Percentiles rank a stretch among this genome's conserved stretches.
These are phyloP conservation scores for Lithophane ornitopus DNA, from an alignment of 2,888 invertebrate species.

Conservation along the genomic window DNA sequence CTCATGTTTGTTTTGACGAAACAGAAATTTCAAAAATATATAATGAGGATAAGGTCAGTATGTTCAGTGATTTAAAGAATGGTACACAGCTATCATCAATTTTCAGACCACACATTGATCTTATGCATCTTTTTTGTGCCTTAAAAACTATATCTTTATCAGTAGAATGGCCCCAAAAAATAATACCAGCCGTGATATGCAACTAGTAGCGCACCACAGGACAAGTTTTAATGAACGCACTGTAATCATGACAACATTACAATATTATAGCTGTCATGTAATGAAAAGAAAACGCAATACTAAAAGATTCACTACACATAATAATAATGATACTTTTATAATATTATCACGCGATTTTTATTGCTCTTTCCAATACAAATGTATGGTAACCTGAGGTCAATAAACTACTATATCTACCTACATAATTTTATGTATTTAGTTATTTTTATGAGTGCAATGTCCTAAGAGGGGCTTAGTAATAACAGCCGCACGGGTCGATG, in stretches of 20 bases:
- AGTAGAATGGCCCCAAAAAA: too few species aligned
- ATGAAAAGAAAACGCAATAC: constrained; percentile 4
- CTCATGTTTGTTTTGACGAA: too few species aligned
- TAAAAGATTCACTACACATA: constrained; percentile 5
- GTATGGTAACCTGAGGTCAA: constrained; percentile 14
- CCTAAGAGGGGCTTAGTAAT: background rate
- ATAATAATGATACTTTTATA: background rate
- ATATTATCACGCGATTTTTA: constrained; percentile 14
- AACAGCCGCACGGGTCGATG: background rate
- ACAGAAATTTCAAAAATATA: too few species aligned
- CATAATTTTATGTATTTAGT: background rate
- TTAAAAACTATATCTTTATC: too few species aligned
- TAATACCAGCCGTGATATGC: too few species aligned
- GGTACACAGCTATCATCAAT: too few species aligned
- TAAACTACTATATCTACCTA: constrained; percentile 7
- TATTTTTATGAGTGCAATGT: constrained; percentile 9
- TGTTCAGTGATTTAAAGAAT: too few species aligned
- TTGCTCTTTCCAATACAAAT: background rate
- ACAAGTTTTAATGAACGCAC: too few species aligned
- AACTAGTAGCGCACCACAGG: too few species aligned
- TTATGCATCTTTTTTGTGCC: too few species aligned
- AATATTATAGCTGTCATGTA: background rate
- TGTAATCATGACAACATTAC: background rate
- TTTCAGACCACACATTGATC: too few species aligned
- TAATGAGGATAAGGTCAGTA: too few species aligned